Evolutionary conservation across 2,888 invertebrate species (phyloP).

Genomic region (Dryococelus australis): DNA sequence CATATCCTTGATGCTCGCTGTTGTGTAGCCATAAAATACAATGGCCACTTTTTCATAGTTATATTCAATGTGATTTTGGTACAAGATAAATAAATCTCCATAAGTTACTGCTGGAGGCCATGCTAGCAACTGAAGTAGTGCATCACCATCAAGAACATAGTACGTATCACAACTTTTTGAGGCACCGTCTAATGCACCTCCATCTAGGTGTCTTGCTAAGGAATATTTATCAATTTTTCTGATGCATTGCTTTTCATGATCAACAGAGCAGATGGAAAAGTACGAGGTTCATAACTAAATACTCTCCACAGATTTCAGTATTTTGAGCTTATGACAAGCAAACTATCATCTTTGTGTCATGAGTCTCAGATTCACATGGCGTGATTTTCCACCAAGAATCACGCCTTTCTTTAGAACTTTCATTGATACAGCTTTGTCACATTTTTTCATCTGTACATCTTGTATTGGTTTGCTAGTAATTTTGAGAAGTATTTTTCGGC

Average conservation of each 20-base stretch:
- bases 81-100: neutral
- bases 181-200: neutral
- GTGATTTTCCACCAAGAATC: neutral
- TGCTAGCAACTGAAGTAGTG: neutral
- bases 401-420: neutral
- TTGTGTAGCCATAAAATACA: neutral
- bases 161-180: neutral
- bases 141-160: neutral
- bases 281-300: neutral
- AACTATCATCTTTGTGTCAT: neutral
- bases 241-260: neutral
- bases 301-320: neutral
- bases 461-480: neutral
- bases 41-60: neutral
- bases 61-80: neutral
- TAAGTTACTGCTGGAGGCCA: neutral
- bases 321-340: neutral
- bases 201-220: neutral
- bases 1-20: conserved; percentile 4
- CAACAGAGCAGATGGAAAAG: conserved; percentile 10
- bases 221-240: neutral
- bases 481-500: neutral
- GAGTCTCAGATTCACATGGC: neutral
- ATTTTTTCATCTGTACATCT: neutral
- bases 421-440: neutral